Conservation (phyloP, 2,888 invertebrate genomes). For the Callimorpha dominula region DNA sequence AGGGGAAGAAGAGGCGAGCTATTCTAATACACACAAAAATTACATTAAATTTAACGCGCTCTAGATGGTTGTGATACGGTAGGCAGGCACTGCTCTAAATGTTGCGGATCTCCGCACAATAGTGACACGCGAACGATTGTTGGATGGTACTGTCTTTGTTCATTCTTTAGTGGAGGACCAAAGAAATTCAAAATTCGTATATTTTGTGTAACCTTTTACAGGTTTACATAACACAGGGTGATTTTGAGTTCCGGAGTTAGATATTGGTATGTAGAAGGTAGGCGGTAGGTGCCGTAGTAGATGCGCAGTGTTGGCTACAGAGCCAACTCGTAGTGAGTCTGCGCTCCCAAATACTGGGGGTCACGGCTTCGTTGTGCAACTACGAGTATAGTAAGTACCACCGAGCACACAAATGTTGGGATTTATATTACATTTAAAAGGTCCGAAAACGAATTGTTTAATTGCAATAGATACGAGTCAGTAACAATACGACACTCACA, state of each 20-base stretch:
- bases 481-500: too few relatives aligned
- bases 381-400: conserved; percentile 20
- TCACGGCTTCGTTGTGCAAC: conserved; percentile 29
- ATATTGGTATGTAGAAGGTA: background rate
- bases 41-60: too few relatives aligned
- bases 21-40: too few relatives aligned
- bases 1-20: too few relatives aligned
- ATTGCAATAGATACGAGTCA: too few relatives aligned
- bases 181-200: too few relatives aligned
- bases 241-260: background rate
- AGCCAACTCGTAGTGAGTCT: background rate
- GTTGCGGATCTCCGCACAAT: background rate
- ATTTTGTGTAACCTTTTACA: background rate
- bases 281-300: background rate
- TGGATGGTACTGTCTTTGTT: too few relatives aligned
- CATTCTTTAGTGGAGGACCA: too few relatives aligned
- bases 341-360: conserved; percentile 36
- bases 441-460: background rate
- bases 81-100: background rate
- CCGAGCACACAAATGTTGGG: conserved; percentile 21
- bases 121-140: background rate
- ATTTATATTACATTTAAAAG: background rate
- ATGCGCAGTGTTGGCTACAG: background rate
- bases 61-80: background rate
- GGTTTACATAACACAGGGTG: background rate